Conservation (phyloP, 2,888 invertebrate species). For the Copidosoma aretas region DNA sequence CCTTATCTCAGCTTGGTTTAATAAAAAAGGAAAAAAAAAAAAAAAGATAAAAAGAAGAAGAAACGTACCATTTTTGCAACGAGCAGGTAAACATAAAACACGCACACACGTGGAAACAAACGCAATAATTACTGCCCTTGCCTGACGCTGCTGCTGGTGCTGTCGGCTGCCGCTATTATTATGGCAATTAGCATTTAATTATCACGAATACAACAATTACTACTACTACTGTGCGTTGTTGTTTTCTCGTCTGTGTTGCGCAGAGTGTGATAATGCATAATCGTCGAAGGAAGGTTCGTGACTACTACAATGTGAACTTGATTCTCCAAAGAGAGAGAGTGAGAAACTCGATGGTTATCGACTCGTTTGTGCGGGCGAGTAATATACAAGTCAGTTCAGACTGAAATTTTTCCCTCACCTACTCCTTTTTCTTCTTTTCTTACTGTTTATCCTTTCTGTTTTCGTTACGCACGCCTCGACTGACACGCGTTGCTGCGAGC, state of each 20-base stretch:
- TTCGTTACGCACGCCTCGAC: slow-evolving; percentile 17
- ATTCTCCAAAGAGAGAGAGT: slow-evolving; percentile 22
- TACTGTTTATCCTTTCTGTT: not conserved
- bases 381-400: slow-evolving; percentile 20
- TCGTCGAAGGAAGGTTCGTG: slow-evolving; percentile 31
- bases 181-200: slow-evolving; percentile 42
- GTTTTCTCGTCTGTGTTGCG: too few species aligned
- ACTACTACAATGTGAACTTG: slow-evolving; percentile 25
- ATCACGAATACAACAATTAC: slow-evolving; percentile 25
- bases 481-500: slow-evolving; percentile 3
- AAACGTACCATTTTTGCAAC: too few species aligned
- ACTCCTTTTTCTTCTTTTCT: not conserved
- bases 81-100: too few species aligned
- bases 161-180: slow-evolving; percentile 29
- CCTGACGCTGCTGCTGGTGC: not conserved
- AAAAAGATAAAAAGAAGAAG: too few species aligned
- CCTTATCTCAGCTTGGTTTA: slow-evolving; percentile 32
- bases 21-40: slow-evolving; percentile 25
- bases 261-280: slow-evolving; percentile 5
- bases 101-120: slow-evolving; percentile 3
- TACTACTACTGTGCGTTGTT: not conserved
- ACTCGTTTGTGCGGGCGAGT: slow-evolving; percentile 11
- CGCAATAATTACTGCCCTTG: slow-evolving; percentile 42
- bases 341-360: slow-evolving; percentile 28
- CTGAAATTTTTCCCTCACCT: not conserved